Base-by-base conservation (phyloP, 2,888 invertebrate genomes). In the Drosophila imparisetae region DNA sequence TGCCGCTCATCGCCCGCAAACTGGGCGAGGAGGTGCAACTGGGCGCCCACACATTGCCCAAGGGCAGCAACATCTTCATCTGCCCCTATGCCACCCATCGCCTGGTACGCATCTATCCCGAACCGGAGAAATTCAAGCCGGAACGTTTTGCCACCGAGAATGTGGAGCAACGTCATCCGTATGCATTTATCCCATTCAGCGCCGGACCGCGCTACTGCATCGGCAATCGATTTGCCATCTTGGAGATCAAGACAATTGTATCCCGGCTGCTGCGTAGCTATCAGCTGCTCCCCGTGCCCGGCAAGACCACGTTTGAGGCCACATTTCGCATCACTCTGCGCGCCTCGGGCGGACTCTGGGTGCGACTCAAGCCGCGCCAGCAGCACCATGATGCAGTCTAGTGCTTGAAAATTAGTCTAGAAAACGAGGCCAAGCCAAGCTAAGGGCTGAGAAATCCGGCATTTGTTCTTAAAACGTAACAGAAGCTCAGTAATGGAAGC, bases 201-300 rank as follows among this genome's bases (percentile, higher is more conserved):
- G 94, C 94, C 0, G 95, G 95, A 0, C 94, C 95, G 1, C 93
- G 95, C 60, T 95, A 95, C 67, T 93, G 93, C 69, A 93, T 92
- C 93, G 95, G 95, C 66, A 93, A 94, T 85, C 94, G 94, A 69
- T 95, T 94, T 80, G 94, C 95, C 4, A 93, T 94, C 66, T 86
- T 95, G 80, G 95, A 95, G 91, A 94, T 95, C 89, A 95, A 95
- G 91, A 94, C 94, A 1, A 91, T 95, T 32, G 91, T 95, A 32
- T 94, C 94, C 21, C 92, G 94, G 21, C 79, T 95, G 36, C 81
- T 95, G 38, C 91, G 94, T 21, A 93, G 93, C 71, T 95, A 93
- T 80, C 91, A 93, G 8, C 70, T 95, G 34, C 75, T 91, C 11
- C 92, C 94, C 2, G 93, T 93, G n/a, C 91, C 93, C 7, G 94